Evolutionary conservation across 2,797 vertebrate genomes (phyloP).

Genomic region (Rhinatrema bivittatum): DNA sequence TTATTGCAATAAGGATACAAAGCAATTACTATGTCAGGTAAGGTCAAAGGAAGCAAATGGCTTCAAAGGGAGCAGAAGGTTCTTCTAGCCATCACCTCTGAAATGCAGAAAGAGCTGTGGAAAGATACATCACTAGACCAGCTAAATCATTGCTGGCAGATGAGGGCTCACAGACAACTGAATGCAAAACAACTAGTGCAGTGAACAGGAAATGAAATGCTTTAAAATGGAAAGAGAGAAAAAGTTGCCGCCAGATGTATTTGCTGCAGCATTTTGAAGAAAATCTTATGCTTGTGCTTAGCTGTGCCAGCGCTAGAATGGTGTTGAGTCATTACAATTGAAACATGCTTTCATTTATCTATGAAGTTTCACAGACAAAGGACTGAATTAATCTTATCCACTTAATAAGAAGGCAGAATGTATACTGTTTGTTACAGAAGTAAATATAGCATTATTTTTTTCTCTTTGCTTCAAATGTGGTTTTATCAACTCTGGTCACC

Average conservation of each 20-base stretch:
- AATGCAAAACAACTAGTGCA: conserved; percentile 44
- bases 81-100: conserved; percentile 48
- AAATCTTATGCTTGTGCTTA: too few relatives aligned
- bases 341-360: conserved; percentile 56
- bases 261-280: neutral
- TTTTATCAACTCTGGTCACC: conserved; percentile 62
- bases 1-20: conserved; percentile 32
- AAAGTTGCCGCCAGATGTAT: neutral
- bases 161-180: conserved; percentile 43
- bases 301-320: too few relatives aligned
- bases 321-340: too few relatives aligned
- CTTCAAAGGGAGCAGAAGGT: conserved; percentile 34
- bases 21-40: conserved; percentile 41
- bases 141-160: conserved; percentile 64
- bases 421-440: conserved; percentile 63
- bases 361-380: conserved; percentile 52
- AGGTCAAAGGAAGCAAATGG: conserved; percentile 54
- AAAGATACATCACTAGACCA: conserved; percentile 53
- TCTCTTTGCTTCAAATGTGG: conserved; percentile 63
- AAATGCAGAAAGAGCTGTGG: conserved; percentile 56
- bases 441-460: too few relatives aligned
- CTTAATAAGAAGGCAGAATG: conserved; percentile 56
- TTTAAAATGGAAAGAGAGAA: conserved; percentile 18
- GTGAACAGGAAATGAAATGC: conserved; percentile 50
- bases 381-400: conserved; percentile 60